phyloP scores from a whole-genome alignment of 2,888 invertebrate genomes.

The Cantharis lateralis region DNA sequence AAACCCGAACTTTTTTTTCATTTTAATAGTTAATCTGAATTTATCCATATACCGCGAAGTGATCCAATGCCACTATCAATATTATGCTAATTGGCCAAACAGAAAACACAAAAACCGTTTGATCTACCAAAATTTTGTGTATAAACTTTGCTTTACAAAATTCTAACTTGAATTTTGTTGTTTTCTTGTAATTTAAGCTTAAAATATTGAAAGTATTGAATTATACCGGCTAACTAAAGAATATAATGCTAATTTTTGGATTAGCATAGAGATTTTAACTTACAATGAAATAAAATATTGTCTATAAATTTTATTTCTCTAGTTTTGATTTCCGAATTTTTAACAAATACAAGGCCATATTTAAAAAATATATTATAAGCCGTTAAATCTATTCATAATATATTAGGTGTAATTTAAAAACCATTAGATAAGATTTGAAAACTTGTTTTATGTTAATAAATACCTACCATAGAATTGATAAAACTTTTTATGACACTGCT shows the following conservation, averaged over 20 bases:
- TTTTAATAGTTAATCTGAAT: neutral
- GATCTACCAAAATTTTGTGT: neutral
- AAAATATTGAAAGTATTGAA: neutral
- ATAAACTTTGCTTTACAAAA: neutral
- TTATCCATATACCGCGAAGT: neutral
- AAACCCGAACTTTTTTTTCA: neutral
- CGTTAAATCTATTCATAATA: neutral
- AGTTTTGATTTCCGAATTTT: neutral
- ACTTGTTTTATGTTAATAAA: neutral
- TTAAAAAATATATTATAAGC: neutral
- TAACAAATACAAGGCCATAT: neutral
- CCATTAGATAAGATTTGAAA: neutral
- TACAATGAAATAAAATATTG: neutral
- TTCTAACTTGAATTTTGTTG: neutral
- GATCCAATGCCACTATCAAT: neutral
- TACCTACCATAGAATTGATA: neutral
- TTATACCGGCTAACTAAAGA: neutral
- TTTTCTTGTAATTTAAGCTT: neutral
- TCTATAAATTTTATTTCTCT: neutral
- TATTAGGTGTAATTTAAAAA: neutral
- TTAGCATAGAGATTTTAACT: neutral
- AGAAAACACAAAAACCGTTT: neutral
- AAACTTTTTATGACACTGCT: neutral
- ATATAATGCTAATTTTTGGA: neutral
- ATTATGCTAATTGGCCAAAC: neutral